Evolutionary conservation across 2,797 vertebrate species (phyloP).

Genomic region (Esox lucius): DNA sequence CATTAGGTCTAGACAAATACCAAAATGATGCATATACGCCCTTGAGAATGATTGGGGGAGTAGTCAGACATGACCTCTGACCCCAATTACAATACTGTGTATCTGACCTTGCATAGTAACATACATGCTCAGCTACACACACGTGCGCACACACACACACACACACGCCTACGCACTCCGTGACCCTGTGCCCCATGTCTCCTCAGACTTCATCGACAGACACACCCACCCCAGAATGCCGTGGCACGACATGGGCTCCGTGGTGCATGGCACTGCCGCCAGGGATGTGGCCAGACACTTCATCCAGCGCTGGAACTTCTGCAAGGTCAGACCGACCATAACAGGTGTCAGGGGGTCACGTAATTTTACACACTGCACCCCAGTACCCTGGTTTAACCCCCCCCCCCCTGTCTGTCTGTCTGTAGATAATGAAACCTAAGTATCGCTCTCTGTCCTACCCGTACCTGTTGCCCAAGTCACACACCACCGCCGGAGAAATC

Average conservation of each 20-base stretch:
- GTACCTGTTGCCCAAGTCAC: conserved; percentile 91
- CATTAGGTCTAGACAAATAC: too few species aligned
- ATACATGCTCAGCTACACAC: too few species aligned
- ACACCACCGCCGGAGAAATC: conserved; percentile 83
- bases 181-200: not conserved
- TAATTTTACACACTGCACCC: not conserved
- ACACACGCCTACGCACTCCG: not conserved
- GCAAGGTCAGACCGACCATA: conserved; percentile 78
- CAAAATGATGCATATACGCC: too few species aligned
- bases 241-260: conserved; percentile 94
- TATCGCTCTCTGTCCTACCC: conserved; percentile 90
- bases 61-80: too few species aligned
- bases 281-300: conserved; percentile 93
- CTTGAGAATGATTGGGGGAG: too few species aligned
- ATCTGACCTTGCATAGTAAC: too few species aligned
- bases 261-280: conserved; percentile 89
- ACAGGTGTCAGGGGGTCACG: not conserved
- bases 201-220: conserved; percentile 92
- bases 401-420: not conserved
- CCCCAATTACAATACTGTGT: too few species aligned
- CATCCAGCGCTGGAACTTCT: conserved; percentile 99
- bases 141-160: too few species aligned
- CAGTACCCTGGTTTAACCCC: not conserved
- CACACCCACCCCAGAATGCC: conserved; percentile 94
- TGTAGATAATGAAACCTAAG: conserved; percentile 90